Conservation (phyloP, 2,797 vertebrate species). For the Sus cebifrons region DNA sequence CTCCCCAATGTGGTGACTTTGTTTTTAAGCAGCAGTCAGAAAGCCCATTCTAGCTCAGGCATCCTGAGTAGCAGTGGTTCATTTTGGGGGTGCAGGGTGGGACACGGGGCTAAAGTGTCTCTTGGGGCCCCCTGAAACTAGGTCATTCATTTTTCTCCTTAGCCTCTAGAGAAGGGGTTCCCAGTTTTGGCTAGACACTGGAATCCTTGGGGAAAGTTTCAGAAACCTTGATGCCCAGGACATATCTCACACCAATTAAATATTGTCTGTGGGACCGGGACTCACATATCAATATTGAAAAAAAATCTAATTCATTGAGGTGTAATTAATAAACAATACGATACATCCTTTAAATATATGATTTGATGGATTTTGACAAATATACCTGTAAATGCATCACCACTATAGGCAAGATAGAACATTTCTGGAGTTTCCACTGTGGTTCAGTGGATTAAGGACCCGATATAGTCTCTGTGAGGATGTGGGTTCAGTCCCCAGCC, state of each 20-base stretch:
- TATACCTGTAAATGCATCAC: background rate
- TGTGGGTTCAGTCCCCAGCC: too few relatives aligned
- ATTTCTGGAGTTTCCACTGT: background rate
- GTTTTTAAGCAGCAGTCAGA: background rate
- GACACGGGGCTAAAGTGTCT: background rate
- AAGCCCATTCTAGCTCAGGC: background rate
- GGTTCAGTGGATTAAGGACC: too few relatives aligned
- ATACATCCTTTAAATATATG: background rate
- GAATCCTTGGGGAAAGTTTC: background rate
- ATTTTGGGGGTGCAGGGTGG: background rate
- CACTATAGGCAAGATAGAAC: background rate
- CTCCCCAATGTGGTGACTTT: background rate
- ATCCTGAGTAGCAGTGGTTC: background rate
- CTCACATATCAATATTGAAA: background rate
- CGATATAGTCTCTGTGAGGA: too few relatives aligned
- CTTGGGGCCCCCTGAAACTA: background rate
- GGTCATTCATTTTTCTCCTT: background rate
- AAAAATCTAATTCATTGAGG: background rate
- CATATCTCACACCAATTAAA: background rate
- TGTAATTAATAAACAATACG: background rate
- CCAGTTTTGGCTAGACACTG: background rate
- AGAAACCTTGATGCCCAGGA: background rate
- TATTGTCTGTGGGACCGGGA: background rate
- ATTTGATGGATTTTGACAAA: background rate
- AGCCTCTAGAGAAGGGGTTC: background rate